Conservation (phyloP, 2,888 invertebrate genomes). For the Hemaris fuciformis region DNA sequence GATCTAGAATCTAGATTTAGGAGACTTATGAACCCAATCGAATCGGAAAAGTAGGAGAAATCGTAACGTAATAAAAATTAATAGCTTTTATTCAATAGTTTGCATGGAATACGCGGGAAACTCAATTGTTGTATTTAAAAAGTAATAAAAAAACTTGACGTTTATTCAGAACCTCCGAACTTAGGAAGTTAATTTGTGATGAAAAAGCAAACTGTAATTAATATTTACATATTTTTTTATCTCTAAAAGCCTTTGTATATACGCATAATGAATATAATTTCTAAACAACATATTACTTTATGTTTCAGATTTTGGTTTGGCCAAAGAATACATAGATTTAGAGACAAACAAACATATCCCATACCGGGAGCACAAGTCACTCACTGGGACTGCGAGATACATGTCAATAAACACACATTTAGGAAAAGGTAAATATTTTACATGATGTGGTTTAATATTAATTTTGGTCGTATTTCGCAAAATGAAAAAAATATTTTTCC, state of each 20-base stretch:
- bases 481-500: no score
- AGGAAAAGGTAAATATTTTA: constrained; percentile 89
- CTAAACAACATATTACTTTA: neutral
- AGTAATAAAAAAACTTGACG: neutral
- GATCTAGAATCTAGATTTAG: no score
- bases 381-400: constrained; percentile 99
- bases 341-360: constrained; percentile 99
- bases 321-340: constrained; percentile 99
- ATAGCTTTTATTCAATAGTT: no score
- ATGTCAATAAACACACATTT: constrained; percentile 99
- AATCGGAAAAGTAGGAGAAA: no score
- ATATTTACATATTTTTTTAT: no score
- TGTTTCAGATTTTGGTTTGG: constrained; percentile 98
- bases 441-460: neutral
- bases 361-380: constrained; percentile 99
- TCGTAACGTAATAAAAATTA: no score
- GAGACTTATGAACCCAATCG: no score
- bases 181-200: no score
- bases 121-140: no score
- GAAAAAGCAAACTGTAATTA: no score
- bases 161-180: no score
- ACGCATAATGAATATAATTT: neutral
- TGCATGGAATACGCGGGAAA: no score
- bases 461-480: neutral
- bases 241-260: neutral